Conservation (phyloP, 1,140 invertebrate genomes). For the Nymphalis io region DNA sequence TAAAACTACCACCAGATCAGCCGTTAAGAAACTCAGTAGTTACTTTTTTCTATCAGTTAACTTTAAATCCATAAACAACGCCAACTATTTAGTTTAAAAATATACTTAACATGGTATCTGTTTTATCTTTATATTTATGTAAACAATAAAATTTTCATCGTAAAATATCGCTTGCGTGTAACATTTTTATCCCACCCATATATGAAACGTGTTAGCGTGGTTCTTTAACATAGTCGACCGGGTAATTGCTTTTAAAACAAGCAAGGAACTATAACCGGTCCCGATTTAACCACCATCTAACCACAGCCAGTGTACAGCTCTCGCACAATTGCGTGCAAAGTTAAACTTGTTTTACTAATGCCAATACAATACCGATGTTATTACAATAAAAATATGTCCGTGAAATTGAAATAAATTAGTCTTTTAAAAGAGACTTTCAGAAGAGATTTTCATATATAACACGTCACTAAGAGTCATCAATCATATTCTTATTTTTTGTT, state of each 20-base stretch:
- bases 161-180: slow-evolving; percentile 11
- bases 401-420: too few relatives aligned
- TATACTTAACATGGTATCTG: not conserved
- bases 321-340: not conserved
- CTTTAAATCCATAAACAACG: too few relatives aligned
- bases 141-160: slow-evolving; percentile 2
- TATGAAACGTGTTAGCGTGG: slow-evolving; percentile 32
- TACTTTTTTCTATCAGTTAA: too few relatives aligned
- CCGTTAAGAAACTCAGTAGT: too few relatives aligned
- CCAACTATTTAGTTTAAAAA: not conserved
- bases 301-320: slow-evolving; percentile 22
- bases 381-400: not conserved
- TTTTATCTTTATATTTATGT: slow-evolving; percentile 11
- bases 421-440: too few relatives aligned
- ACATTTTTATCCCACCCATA: slow-evolving; percentile 32
- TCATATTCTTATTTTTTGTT: too few relatives aligned
- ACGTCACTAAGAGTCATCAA: too few relatives aligned
- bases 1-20: too few relatives aligned
- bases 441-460: too few relatives aligned
- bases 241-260: slow-evolving; percentile 56
- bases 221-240: slow-evolving; percentile 38
- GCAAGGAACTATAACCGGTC: slow-evolving; percentile 53
- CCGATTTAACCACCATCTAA: slow-evolving; percentile 54
- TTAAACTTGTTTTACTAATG: not conserved
- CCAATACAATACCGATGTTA: not conserved